Evolutionary conservation across 2,797 vertebrate species (phyloP).

Genomic region (Gila robusta): DNA sequence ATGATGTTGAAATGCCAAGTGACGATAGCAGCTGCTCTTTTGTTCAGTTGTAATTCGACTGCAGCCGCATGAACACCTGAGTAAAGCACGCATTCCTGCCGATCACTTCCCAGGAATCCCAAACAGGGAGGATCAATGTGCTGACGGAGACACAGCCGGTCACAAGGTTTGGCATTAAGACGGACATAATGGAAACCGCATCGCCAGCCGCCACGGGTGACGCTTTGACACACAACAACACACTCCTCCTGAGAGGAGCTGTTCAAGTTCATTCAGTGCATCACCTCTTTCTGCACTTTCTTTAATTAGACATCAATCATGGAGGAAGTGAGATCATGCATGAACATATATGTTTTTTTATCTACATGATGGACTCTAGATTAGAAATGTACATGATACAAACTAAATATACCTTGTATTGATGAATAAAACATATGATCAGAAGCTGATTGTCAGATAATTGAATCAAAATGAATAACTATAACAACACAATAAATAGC

Average conservation of each 20-base stretch:
- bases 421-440: neutral
- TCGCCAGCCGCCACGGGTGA: too few relatives aligned
- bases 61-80: neutral
- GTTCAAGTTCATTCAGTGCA: neutral
- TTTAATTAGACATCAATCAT: neutral
- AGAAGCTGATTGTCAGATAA: neutral
- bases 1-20: neutral
- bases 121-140: neutral
- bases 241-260: neutral
- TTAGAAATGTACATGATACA: neutral
- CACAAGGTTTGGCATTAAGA: neutral
- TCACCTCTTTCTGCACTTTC: neutral
- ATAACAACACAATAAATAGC: neutral
- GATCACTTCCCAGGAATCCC: slow-evolving; percentile 17
- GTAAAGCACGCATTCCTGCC: neutral
- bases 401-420: neutral
- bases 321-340: neutral
- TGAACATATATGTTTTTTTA: neutral
- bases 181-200: neutral
- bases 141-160: neutral
- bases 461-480: neutral
- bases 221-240: neutral
- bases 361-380: neutral
- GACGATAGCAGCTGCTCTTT: neutral
- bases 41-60: neutral